Conservation (phyloP, 1,140 invertebrate genomes). For the Rhizoglyphus robini region DNA sequence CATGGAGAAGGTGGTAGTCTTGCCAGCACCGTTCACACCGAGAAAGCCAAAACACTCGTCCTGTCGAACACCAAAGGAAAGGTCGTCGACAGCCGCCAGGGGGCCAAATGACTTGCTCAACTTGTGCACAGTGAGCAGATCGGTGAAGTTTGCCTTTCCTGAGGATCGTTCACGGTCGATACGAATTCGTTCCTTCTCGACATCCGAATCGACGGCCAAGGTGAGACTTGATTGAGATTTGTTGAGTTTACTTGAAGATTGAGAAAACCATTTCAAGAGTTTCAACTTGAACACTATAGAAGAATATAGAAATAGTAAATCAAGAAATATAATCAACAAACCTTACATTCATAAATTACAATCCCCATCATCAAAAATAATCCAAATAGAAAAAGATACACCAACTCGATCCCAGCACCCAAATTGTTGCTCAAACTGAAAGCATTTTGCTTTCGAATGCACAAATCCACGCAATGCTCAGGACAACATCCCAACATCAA, state of each 20-base stretch:
- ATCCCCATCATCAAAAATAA: neutral
- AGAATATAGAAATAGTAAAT: neutral
- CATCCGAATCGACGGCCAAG: constrained; percentile 19
- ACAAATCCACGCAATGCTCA: neutral
- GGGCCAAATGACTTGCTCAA: constrained; percentile 24
- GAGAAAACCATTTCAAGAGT: too few relatives aligned
- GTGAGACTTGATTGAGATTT: too few relatives aligned
- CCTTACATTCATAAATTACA: neutral
- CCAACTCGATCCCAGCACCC: neutral
- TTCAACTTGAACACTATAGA: neutral
- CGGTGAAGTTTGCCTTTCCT: neutral
- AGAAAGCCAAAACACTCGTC: constrained; percentile 41
- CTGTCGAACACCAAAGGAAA: constrained; percentile 28
- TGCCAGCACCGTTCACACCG: constrained; percentile 36
- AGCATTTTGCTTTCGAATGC: neutral
- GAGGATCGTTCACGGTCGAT: neutral
- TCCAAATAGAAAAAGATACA: neutral
- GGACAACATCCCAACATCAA: constrained; percentile 17
- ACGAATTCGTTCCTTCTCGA: neutral
- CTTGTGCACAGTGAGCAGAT: constrained; percentile 22
- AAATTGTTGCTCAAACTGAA: constrained; percentile 1
- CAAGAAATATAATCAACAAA: neutral
- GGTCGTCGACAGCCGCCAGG: constrained; percentile 25
- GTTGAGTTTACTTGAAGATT: too few relatives aligned
- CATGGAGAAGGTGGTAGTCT: constrained; percentile 34